Evolutionary conservation across 2,797 vertebrate species (phyloP).

Genomic region (Fistularia commersonii): DNA sequence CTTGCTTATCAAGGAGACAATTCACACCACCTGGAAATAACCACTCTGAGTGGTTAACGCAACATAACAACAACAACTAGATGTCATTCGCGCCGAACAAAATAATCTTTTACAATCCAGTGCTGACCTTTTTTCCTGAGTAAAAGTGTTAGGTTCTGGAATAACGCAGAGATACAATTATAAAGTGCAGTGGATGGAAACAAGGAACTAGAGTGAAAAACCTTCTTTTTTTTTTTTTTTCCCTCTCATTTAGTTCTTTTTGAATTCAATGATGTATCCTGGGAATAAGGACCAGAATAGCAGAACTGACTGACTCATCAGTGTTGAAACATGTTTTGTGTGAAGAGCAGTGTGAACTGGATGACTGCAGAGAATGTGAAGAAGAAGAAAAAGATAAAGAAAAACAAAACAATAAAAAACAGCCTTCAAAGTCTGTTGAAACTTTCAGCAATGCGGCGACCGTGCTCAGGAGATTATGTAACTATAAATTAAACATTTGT

Average conservation of each 20-base stretch:
- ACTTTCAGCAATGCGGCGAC: too few relatives aligned
- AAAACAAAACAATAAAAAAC: too few relatives aligned
- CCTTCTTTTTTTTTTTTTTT: not conserved
- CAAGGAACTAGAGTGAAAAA: not conserved
- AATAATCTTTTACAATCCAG: not conserved
- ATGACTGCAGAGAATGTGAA: too few relatives aligned
- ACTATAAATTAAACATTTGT: constrained; percentile 33
- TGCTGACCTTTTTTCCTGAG: not conserved
- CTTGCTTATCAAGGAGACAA: constrained; percentile 21
- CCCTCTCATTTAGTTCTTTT: not conserved
- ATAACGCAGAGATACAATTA: constrained; percentile 2
- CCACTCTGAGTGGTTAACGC: too few relatives aligned
- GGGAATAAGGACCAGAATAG: constrained; percentile 14
- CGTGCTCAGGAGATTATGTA: constrained; percentile 1
- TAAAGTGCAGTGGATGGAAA: not conserved
- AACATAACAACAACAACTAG: not conserved
- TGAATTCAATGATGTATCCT: constrained; percentile 4
- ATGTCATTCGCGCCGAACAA: constrained; percentile 1
- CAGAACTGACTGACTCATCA: constrained; percentile 10
- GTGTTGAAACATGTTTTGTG: not conserved
- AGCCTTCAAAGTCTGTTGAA: too few relatives aligned
- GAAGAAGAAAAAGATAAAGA: too few relatives aligned
- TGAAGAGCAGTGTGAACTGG: constrained; percentile 16
- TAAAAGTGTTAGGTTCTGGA: not conserved
- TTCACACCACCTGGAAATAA: constrained; percentile 2